These are phyloP conservation scores for Zaprionus davidi DNA, from an alignment of 1,140 invertebrate genomes.

Conservation along the genomic window DNA sequence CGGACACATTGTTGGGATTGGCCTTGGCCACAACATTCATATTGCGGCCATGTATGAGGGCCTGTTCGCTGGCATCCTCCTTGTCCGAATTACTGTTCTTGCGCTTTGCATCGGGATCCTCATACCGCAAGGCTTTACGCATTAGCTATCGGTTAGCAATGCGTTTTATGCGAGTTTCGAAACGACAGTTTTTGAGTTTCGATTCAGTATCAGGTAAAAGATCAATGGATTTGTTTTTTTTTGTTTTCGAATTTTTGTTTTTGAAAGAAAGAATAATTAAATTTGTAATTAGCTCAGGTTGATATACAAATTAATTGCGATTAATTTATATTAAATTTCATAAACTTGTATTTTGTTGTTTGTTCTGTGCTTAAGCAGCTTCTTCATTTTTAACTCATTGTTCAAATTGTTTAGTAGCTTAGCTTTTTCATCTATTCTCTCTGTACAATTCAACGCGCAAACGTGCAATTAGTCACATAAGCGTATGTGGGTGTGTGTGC, in stretches of 20 bases:
- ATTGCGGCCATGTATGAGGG: conserved; percentile 57
- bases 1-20: conserved; percentile 47
- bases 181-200: conserved; percentile 2
- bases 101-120: conserved; percentile 71
- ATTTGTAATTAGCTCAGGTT: conserved; percentile 66
- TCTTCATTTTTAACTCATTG: conserved; percentile 37
- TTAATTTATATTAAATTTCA: conserved; percentile 45
- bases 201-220: conserved; percentile 10
- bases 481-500: conserved; percentile 34
- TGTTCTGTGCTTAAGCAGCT: conserved; percentile 31
- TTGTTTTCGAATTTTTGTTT: conserved; percentile 17
- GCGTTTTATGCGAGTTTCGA: conserved; percentile 23
- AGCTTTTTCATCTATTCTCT: conserved; percentile 38
- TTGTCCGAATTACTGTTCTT: conserved; percentile 83
- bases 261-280: conserved; percentile 77
- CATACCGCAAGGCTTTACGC: conserved; percentile 64
- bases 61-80: conserved; percentile 71
- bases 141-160: conserved; percentile 56
- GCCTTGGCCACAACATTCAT: conserved; percentile 13
- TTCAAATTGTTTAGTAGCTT: conserved; percentile 43
- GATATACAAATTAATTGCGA: conserved; percentile 42
- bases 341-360: conserved; percentile 37
- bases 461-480: conserved; percentile 77
- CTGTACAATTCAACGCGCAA: conserved; percentile 41
- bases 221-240: conserved; percentile 23